Base-by-base conservation (phyloP, 2,888 invertebrate genomes). In the Pherbina coryleti region DNA sequence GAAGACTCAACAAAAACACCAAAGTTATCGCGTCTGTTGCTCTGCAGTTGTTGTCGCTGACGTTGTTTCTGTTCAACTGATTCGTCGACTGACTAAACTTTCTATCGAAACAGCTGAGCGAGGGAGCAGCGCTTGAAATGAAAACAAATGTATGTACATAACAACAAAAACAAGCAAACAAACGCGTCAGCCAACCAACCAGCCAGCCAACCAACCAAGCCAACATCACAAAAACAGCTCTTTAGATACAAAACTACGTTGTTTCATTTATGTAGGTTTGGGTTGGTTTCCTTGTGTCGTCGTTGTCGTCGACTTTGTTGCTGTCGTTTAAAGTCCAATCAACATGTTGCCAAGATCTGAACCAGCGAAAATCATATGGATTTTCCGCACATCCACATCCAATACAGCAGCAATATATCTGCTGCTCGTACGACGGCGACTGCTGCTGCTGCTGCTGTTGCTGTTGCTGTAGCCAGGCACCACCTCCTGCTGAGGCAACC, bases 71-170 rank as follows among this genome's bases (percentile, higher is more conserved):
- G 31, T 76, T 75, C 79, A 78, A 80, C 80, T 80, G 78, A 79
- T 73, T 76, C 74, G 49, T 55, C 75, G 76, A 71, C 51, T 69
- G 78, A 64, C 81, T 78, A 75, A 79, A 83, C 82, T 82, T 83
- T 82, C 82, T 81, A 44, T 44, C 44, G 44, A 82, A 83, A 82
- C 82, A 83, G 83, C 83, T 83, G 83, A 82, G 82, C 79, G 82
- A 79, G 70, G 72, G 62, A 66, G 60, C 78, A 72, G 77, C 76
- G 37, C 70, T 55, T 51, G 57, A 49, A 66, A 31, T 51, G 49
- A 49, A 49, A 49, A 49, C 25, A 25, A 11, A 17, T 22, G 28
- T 49, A 51, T n/a, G 25, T 57, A 34, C 37, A 34, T 9, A n/a
- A 51, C 25, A 55, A 53, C 69, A 60, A 74, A 28, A 53, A 53